Conservation (phyloP, 2,888 invertebrate genomes). For the Nomada fabriciana region DNA sequence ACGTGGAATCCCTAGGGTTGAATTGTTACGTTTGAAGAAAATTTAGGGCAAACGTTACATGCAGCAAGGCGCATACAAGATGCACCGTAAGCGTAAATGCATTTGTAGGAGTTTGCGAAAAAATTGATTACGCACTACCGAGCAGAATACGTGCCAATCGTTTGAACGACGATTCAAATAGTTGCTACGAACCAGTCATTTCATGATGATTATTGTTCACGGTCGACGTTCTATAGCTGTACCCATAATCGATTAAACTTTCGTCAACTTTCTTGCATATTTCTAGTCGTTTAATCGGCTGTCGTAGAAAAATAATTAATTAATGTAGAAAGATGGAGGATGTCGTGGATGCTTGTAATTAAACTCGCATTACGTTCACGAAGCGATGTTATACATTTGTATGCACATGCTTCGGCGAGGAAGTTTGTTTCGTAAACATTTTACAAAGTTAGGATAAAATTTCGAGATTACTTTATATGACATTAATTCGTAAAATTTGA, state of each 20-base stretch:
- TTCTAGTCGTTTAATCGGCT: not conserved
- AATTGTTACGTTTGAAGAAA: too few relatives aligned
- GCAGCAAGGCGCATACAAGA: not conserved
- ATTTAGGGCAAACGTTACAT: too few relatives aligned
- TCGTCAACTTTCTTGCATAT: not conserved
- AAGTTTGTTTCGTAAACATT: not conserved
- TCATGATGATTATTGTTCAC: slow-evolving; percentile 31
- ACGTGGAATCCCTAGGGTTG: too few relatives aligned
- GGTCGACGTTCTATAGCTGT: slow-evolving; percentile 24
- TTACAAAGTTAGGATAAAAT: not conserved
- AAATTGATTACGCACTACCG: slow-evolving; percentile 21
- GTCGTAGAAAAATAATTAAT: not conserved
- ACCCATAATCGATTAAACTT: slow-evolving; percentile 29
- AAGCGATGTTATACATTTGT: not conserved
- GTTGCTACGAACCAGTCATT: slow-evolving; percentile 37
- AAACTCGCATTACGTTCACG: not conserved
- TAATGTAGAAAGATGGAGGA: not conserved
- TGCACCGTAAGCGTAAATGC: slow-evolving; percentile 8
- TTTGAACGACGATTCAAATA: slow-evolving; percentile 14
- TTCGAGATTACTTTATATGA: not conserved
- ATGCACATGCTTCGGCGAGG: not conserved
- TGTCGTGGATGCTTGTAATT: not conserved
- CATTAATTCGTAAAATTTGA: not conserved
- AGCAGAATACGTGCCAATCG: slow-evolving; percentile 6
- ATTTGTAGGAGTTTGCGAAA: slow-evolving; percentile 29